phyloP scores from a whole-genome alignment of 2,888 invertebrate species.

The Latrodectus hesperus region DNA sequence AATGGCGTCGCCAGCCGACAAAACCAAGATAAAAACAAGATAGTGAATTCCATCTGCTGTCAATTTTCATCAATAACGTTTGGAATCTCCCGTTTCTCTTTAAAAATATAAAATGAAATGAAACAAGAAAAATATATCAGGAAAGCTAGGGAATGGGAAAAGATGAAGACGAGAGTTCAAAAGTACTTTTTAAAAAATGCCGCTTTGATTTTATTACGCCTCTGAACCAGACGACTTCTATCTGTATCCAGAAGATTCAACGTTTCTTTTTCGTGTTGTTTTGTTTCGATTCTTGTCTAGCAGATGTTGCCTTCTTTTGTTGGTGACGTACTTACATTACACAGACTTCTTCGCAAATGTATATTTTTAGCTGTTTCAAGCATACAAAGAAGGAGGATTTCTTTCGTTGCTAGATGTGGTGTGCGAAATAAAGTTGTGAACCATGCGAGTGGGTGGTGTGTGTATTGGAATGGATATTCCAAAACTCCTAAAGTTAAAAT shows the following conservation, averaged over 20 bases:
- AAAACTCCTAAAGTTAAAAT: too few species aligned
- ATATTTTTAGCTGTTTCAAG: neutral
- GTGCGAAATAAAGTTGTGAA: too few species aligned
- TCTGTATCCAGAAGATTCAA: constrained; percentile 7
- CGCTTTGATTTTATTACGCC: constrained; percentile 61
- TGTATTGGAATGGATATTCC: too few species aligned
- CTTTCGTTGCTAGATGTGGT: too few species aligned
- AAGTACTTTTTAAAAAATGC: constrained; percentile 32
- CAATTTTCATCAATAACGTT: constrained; percentile 45
- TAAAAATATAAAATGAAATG: constrained; percentile 15
- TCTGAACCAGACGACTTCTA: constrained; percentile 19
- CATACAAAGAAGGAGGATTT: too few species aligned
- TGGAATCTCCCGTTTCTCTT: neutral
- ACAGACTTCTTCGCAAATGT: neutral
- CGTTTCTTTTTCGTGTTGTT: constrained; percentile 11
- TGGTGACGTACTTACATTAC: constrained; percentile 32
- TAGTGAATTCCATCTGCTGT: constrained; percentile 26
- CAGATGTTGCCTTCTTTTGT: constrained; percentile 38
- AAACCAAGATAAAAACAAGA: constrained; percentile 3
- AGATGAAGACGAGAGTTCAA: constrained; percentile 3
- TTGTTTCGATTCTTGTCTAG: constrained; percentile 3
- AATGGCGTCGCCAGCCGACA: neutral
- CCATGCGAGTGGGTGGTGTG: too few species aligned
- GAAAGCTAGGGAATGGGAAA: neutral
- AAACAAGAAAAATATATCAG: constrained; percentile 10